Evolutionary conservation across 1,140 invertebrate genomes (phyloP), one percentile per base, ranked within the genome.

Genomic region (Drosophila biarmipes): DNA sequence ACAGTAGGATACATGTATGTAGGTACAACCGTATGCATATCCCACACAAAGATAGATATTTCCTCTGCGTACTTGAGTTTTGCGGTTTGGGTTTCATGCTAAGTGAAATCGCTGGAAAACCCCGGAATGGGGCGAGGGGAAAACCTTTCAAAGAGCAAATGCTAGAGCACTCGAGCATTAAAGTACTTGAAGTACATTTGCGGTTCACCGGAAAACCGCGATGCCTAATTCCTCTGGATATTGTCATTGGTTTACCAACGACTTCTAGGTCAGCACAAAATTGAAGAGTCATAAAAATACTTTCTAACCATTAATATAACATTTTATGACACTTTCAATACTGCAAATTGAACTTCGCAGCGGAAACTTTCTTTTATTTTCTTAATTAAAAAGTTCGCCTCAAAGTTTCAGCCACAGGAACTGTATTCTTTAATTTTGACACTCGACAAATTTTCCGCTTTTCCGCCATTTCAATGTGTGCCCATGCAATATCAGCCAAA

Each of bases 51-150:
- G 56, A 49, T 59, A 58, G n/a, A 2, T 10, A 31, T 8, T 67
- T 57, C 35, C 29, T 37, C 14, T 63, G 46, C 29, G 35, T 59
- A 66, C 46, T 68, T 66, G 34, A 67, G 49, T 48, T 31, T 45
- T 29, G 66, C 49, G 62, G 62, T 55, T 52, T 31, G 34, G 37
- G 37, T 67, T 54, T 55, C 12, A 51, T 67, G 63, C 49, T 17
- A 69, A 46, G 63, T 54, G 62, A 63, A 66, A 58, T 62, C 59
- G 45, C 27, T 67, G 58, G 38, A 43, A 68, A 68, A 42, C 12
- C 29, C 34, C 42, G 8, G 55, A 61, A 43, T 14, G 42, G 15
- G 17, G 6, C 27, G 35, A 17, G 57, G 11, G 34, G 34, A 31
- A 49, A 63, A 31, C 21, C 56, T 40, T 24, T 24, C 17, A 10